Evolutionary conservation across 2,888 invertebrate species (phyloP), one percentile per base, ranked within the genome.

Genomic region (Ecliptopera silaceata): DNA sequence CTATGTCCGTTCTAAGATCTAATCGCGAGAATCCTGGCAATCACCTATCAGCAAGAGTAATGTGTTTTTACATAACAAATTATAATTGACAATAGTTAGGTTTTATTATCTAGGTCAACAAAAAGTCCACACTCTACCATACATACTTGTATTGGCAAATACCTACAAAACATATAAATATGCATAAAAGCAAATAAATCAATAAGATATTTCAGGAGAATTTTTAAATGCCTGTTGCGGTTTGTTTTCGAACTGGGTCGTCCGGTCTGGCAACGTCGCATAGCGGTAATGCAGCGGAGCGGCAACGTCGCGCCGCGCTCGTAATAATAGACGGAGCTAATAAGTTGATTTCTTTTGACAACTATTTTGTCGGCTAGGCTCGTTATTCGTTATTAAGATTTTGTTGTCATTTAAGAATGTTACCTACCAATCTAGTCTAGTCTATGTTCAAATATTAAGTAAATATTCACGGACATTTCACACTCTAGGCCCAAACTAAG

Each of bases 241-340:
- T 80, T 79, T 79, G 76, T 70, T 71, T 70, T 72, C 74, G 75
- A 82, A 79, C 77, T 84, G 80, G 80, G 81, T 79, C 78, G 72
- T 68, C 53, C 65, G 81, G 76, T 68, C 72, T 71, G 82, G 84
- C 86, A 86, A 84, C 86, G 81, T 74, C 81, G 86, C 86, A 78
- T 84, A 82, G 82, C 83, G 81, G 82, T 80, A 78, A 68, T 44
- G 70, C 83, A 62, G 54, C 74, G 75, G 49, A 49, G 44, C 55
- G 55, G 55, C 55, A 56, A 56, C 55, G 56, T 34, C 77, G 56
- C 61, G 50, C 45, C 46, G 17, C 50, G 39, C 38, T 59, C 55
- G 20, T 51, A 52, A 17, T 34, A 47, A 49, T 45, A 50, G 47
- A 58, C 49, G 41, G 44, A 49, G 53, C 41, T 48, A 44, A 45